Base-by-base conservation (phyloP, 1,140 invertebrate genomes). In the Telenomus remus region DNA sequence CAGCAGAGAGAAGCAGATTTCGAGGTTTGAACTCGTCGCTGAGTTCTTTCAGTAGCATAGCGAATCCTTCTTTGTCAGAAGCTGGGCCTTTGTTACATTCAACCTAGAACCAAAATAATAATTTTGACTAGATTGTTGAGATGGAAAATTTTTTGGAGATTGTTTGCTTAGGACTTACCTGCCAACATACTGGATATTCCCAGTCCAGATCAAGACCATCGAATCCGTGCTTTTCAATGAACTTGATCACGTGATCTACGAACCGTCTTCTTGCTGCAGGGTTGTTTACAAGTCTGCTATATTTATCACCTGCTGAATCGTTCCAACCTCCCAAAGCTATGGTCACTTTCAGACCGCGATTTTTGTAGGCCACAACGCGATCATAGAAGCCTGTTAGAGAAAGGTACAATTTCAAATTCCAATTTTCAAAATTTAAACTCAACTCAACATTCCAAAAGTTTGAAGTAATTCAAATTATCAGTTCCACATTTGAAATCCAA, bases 131-230 rank as follows among this genome's bases (percentile, higher is more conserved):
- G 34, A 10, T 35, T 6, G n/a, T n/a, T n/a, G n/a, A n/a, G n/a
- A n/a, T n/a, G n/a, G n/a, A n/a, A n/a, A n/a, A n/a, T n/a, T n/a
- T n/a, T n/a, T n/a, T n/a, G n/a, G n/a, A n/a, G n/a, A n/a, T n/a
- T n/a, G n/a, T n/a, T n/a, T n/a, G n/a, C n/a, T n/a, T n/a, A n/a
- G n/a, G n/a, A 74, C 78, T 69, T 78, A 94, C 94, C 89, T 96
- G 95, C 95, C 95, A 96, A 82, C 95, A 97, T 68, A 94, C 94
- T 0, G 95, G 95, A 87, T 96, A 97, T 81, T 96, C 95, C 95
- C 95, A 97, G 82, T 97, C 95, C 16, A 97, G 85, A 84, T 97
- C 95, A 0, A 97, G 87, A 7, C 95, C 95, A 83, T 96, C 94
- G 78, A 96, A 96, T n/a, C 91, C 91, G 76, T 96, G 92, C 81